Conservation (phyloP, 2,797 vertebrate genomes). For the Agapornis canus region DNA sequence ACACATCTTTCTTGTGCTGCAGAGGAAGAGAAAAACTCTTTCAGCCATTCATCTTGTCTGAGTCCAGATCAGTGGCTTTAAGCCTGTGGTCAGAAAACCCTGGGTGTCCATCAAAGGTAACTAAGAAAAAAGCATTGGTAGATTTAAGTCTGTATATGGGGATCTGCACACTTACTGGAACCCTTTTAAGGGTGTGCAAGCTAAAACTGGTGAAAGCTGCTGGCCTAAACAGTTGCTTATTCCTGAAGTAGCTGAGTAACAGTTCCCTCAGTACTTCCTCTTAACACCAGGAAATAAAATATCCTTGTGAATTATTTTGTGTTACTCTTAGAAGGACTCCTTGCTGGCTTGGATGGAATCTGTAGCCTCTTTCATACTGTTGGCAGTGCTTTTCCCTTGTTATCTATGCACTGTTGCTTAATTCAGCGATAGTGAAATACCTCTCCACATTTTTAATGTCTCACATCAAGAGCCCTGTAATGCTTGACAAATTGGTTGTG, state of each 20-base stretch:
- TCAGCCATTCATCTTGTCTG: neutral
- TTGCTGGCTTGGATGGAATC: neutral
- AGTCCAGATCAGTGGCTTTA: neutral
- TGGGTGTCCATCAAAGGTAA: neutral
- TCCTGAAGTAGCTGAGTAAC: neutral
- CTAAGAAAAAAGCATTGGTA: neutral
- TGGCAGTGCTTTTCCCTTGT: conserved; percentile 8
- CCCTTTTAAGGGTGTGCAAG: neutral
- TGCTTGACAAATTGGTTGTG: conserved; percentile 32
- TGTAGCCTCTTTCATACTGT: neutral
- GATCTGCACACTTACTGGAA: neutral
- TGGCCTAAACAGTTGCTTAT: neutral
- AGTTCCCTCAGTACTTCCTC: neutral
- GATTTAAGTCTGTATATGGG: neutral
- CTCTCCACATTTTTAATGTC: conserved; percentile 31
- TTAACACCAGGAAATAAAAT: neutral
- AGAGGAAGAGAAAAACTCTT: neutral
- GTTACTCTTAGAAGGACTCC: neutral
- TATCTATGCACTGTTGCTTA: conserved; percentile 46
- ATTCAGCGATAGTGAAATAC: conserved; percentile 41
- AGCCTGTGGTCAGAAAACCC: neutral
- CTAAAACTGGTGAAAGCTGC: neutral
- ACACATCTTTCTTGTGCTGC: neutral
- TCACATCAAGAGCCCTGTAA: conserved; percentile 29
- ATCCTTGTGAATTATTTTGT: neutral